A percentile compares a stretch with the other conserved stretches of the same genome.
Evolutionary conservation across 2,888 invertebrate species (phyloP).

Genomic region (Antheraea yamamai): DNA sequence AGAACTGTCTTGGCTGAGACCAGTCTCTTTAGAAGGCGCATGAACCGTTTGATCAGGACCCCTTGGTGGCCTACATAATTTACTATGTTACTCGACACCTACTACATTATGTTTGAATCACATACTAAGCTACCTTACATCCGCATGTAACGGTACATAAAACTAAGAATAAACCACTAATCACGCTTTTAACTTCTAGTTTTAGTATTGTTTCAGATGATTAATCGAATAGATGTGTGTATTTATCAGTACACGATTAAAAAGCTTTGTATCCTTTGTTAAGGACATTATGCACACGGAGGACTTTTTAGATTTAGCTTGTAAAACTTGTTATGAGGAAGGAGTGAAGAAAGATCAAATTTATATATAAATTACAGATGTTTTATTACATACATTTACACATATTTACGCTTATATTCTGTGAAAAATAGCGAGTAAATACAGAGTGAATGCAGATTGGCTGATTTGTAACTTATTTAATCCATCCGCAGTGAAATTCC

Average conservation of each 20-base stretch:
- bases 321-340: too few species aligned
- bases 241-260: neutral
- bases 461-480: too few species aligned
- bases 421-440: too few species aligned
- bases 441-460: too few species aligned
- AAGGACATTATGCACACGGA: too few species aligned
- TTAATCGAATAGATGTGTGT: neutral
- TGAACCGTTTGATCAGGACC: conserved; percentile 37
- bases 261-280: too few species aligned
- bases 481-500: too few species aligned
- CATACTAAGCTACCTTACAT: conserved; percentile 27
- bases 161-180: conserved; percentile 28
- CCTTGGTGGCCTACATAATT: conserved; percentile 37
- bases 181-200: conserved; percentile 18
- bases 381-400: too few species aligned
- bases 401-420: too few species aligned
- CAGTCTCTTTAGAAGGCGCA: conserved; percentile 38
- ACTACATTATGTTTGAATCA: conserved; percentile 37
- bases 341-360: too few species aligned
- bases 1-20: conserved; percentile 40
- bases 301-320: too few species aligned
- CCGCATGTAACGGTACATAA: conserved; percentile 43
- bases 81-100: conserved; percentile 27
- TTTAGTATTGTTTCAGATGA: neutral
- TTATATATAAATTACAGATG: too few species aligned